Percentiles rank a stretch among this genome's conserved stretches.
phyloP scores from a whole-genome alignment of 1,140 invertebrate genomes.

The Macrostomum lignano region DNA sequence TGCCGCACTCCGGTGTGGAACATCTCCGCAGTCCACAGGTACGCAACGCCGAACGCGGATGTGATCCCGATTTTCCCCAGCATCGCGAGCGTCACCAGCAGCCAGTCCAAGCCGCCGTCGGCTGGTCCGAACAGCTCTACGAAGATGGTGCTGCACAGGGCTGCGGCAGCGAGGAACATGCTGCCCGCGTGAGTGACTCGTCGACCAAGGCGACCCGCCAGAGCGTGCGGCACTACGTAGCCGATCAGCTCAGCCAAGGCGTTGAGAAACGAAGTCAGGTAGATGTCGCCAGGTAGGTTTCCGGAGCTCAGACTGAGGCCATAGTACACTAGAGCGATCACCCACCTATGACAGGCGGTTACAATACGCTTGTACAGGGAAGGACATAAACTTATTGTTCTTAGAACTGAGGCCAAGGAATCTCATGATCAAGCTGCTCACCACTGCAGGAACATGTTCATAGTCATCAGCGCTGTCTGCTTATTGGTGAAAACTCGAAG shows the following conservation, averaged over 20 bases:
- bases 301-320: constrained; percentile 48
- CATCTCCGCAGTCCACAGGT: constrained; percentile 12
- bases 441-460: too few species aligned
- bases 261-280: constrained; percentile 43
- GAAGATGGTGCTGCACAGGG: constrained; percentile 10
- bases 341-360: constrained; percentile 46
- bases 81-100: constrained; percentile 40
- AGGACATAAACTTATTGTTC: too few species aligned
- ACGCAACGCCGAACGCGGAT: constrained; percentile 32
- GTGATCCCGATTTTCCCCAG: constrained; percentile 48
- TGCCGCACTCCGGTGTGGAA: constrained; percentile 10
- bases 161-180: constrained; percentile 38
- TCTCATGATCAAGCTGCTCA: too few species aligned
- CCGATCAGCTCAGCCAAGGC: constrained; percentile 47
- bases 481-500: too few species aligned
- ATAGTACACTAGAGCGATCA: constrained; percentile 48
- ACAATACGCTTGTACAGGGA: too few species aligned
- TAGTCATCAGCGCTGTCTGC: too few species aligned
- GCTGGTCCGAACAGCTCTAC: constrained; percentile 4
- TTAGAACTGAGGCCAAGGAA: too few species aligned
- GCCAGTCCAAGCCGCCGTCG: constrained; percentile 32
- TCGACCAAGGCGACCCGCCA: constrained; percentile 12
- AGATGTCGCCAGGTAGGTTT: constrained; percentile 41
- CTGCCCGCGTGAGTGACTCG: constrained; percentile 38
- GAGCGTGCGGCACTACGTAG: constrained; percentile 32